Evolutionary conservation across 2,113 vertebrate genomes (phyloP).

Genomic region (Bungarus multicinctus): DNA sequence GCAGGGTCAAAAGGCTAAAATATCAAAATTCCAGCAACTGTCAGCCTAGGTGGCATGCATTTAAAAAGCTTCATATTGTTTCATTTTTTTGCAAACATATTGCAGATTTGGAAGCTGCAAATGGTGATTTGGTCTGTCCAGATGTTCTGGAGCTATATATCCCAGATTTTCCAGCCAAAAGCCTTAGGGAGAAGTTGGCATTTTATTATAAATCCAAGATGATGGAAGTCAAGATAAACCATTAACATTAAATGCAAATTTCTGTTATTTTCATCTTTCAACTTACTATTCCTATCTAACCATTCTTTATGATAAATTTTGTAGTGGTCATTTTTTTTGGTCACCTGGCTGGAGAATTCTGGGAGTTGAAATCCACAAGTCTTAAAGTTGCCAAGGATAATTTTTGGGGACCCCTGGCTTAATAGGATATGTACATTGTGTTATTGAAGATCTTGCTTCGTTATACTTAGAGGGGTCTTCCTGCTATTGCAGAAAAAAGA

Average conservation of each 20-base stretch:
- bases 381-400: too few species aligned
- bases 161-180: not conserved
- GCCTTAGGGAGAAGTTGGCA: not conserved
- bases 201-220: not conserved
- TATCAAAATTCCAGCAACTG: not conserved
- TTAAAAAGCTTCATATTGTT: not conserved
- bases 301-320: not conserved
- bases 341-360: too few species aligned
- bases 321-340: not conserved
- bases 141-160: not conserved
- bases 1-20: slow-evolving; percentile 15
- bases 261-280: not conserved
- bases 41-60: not conserved
- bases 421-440: not conserved
- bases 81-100: not conserved
- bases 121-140: not conserved
- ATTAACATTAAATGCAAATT: not conserved
- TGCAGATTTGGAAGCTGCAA: not conserved
- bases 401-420: not conserved
- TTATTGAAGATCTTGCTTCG: not conserved
- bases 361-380: too few species aligned
- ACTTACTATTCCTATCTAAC: not conserved
- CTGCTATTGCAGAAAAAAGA: not conserved
- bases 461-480: not conserved
- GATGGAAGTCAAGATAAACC: not conserved